Conservation (phyloP, 2,113 vertebrate species). For the Synodontis membranacea region DNA sequence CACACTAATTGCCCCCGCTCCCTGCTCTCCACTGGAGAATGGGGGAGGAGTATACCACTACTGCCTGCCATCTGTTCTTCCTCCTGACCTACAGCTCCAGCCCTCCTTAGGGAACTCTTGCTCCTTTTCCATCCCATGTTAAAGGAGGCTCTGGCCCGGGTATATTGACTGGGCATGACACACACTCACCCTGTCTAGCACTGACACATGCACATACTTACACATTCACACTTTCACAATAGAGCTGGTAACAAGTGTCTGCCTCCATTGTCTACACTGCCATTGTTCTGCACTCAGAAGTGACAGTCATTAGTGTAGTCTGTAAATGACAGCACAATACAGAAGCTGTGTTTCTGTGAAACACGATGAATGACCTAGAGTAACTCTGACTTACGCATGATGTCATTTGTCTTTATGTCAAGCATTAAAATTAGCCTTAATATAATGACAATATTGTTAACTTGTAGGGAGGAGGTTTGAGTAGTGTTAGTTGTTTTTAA, state of each 20-base stretch:
- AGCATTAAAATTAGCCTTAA: not conserved
- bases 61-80: conserved; percentile 83
- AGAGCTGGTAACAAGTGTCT: conserved; percentile 45
- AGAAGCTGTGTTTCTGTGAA: conserved; percentile 15
- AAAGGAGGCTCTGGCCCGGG: conserved; percentile 4
- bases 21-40: conserved; percentile 59
- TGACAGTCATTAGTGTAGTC: conserved; percentile 35
- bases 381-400: conserved; percentile 6
- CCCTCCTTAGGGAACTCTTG: conserved; percentile 42
- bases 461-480: not conserved
- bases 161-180: conserved; percentile 6
- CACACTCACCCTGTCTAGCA: conserved; percentile 30
- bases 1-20: conserved; percentile 69
- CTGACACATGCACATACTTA: conserved; percentile 48
- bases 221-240: conserved; percentile 27
- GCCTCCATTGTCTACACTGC: conserved; percentile 12
- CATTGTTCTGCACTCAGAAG: conserved; percentile 38
- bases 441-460: conserved; percentile 2
- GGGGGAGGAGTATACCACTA: conserved; percentile 51
- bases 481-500: not conserved
- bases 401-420: conserved; percentile 9
- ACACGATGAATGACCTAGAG: conserved; percentile 19
- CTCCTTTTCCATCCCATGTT: conserved; percentile 28
- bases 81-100: conserved; percentile 74
- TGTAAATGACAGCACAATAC: conserved; percentile 44